Base-by-base conservation (phyloP, 2,113 vertebrate genomes). In the Phyllostomus discolor region DNA sequence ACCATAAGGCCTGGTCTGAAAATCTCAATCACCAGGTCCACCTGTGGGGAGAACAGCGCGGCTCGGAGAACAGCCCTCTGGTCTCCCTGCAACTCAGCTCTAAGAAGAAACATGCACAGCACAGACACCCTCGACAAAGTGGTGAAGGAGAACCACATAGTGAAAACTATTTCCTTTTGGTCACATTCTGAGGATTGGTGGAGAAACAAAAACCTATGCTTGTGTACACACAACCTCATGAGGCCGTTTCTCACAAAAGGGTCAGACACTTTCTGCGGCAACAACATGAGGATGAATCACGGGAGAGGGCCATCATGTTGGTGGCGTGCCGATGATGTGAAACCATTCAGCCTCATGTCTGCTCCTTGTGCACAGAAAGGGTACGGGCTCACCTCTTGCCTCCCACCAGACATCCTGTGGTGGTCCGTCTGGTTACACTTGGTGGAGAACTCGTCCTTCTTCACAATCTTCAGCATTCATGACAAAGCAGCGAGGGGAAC, bases 371-470 rank as follows among this genome's bases (percentile, higher is more conserved):
- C 38, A 73, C 28, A 57, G 43, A 7, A 46, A 15, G 66, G 12
- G 85, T 2, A 0, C 10, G 59, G 33, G 90, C 98, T 97, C 95
- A 99, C 99, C 99, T 99, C 99, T 95, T 99, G 99, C 96, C 99
- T 98, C 64, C 99, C 99, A 15, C 99, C 99, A 0, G 99, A 99
- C 99, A 99, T 99, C 16, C 99, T 99, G 94, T 99, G 99, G 95
- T 99, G 99, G 98, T 99, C 99, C 0, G 99, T 99, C 98, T 99
- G 99, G 98, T 99, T 99, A 98, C 99, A 99, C 95, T 99, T 99
- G 0, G 99, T 99, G 62, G 99, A 99, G 97, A 99, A 99, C 97
- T 99, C 99, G 0, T 99, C 99, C 97, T 98, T 99, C 96, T 99
- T 99, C 69, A 99, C 99, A 0, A 99, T 99, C 99, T 99, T 88